phyloP scores from a whole-genome alignment of 2,113 vertebrate species.

The Opisthocomus hoazin region DNA sequence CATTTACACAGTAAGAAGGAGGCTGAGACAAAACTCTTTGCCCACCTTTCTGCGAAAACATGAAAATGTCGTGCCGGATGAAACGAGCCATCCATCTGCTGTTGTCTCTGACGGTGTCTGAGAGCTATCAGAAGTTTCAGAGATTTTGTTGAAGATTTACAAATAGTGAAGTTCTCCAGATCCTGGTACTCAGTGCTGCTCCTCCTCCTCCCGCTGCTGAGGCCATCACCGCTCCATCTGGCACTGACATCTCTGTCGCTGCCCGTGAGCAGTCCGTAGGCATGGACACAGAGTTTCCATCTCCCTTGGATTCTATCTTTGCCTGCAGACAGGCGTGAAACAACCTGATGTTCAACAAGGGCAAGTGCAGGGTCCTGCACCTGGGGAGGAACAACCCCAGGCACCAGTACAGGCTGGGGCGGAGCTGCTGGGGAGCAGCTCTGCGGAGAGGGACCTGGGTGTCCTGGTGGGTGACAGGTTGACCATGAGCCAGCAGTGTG shows the following conservation, averaged over 20 bases:
- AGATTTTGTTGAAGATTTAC: background rate
- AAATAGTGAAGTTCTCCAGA: background rate
- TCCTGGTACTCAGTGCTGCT: background rate
- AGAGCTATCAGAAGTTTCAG: background rate
- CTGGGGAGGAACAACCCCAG: no score
- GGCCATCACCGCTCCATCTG: background rate
- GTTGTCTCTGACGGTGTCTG: background rate
- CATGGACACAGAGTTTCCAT: fast-evolving
- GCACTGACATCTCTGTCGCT: background rate
- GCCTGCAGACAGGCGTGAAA: no score
- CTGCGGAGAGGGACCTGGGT: no score
- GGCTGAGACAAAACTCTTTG: background rate
- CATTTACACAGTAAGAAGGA: background rate
- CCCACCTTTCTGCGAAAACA: background rate
- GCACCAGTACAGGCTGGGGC: no score
- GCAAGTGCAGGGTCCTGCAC: no score
- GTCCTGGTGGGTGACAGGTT: no score
- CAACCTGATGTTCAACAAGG: no score
- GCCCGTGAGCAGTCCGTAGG: background rate
- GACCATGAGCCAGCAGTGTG: no score
- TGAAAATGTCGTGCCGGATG: background rate
- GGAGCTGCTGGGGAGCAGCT: no score
- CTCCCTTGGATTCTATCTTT: background rate
- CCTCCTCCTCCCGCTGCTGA: background rate
- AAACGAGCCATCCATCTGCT: background rate